Evolutionary conservation across 2,888 invertebrate genomes (phyloP).

Genomic region (Druceiella hillmani): DNA sequence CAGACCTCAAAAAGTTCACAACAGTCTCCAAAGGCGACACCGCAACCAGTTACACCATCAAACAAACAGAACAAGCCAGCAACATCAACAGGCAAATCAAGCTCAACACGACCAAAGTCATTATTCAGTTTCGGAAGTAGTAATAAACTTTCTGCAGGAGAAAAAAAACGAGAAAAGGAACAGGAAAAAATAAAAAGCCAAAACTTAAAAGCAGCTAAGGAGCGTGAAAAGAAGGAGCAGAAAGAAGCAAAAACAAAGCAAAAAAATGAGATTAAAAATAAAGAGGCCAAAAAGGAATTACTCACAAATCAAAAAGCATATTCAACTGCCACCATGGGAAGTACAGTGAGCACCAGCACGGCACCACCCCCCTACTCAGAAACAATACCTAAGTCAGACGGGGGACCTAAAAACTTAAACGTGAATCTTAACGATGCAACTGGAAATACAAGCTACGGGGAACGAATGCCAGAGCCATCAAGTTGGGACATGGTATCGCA

Average conservation of each 20-base stretch:
- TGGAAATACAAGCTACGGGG: slow-evolving; percentile 35
- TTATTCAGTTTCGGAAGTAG: slow-evolving; percentile 11
- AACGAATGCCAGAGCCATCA: slow-evolving; percentile 31
- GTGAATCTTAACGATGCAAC: slow-evolving; percentile 28
- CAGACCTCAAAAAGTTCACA: slow-evolving; percentile 9
- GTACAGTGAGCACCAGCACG: slow-evolving; percentile 39
- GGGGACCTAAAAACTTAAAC: slow-evolving; percentile 21
- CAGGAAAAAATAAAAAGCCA: slow-evolving; percentile 22
- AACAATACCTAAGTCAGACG: slow-evolving; percentile 22
- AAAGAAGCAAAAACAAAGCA: slow-evolving; percentile 33
- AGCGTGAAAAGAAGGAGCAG: slow-evolving; percentile 26
- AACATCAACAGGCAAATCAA: neutral
- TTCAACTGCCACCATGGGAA: slow-evolving; percentile 38
- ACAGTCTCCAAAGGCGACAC: slow-evolving; percentile 14
- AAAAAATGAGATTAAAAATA: slow-evolving; percentile 28
- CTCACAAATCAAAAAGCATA: slow-evolving; percentile 20
- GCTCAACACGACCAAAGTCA: slow-evolving; percentile 1
- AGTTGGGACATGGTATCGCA: slow-evolving; percentile 52
- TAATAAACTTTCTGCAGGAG: no score
- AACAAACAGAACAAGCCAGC: slow-evolving; percentile 23
- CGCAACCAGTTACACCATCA: no score
- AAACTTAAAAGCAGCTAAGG: neutral
- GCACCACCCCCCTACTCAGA: slow-evolving; percentile 39
- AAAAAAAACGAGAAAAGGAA: slow-evolving; percentile 17
- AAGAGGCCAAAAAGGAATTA: slow-evolving; percentile 23